These are phyloP conservation scores for Hylaea fasciaria DNA, from an alignment of 2,888 invertebrate genomes.

Conservation along the genomic window DNA sequence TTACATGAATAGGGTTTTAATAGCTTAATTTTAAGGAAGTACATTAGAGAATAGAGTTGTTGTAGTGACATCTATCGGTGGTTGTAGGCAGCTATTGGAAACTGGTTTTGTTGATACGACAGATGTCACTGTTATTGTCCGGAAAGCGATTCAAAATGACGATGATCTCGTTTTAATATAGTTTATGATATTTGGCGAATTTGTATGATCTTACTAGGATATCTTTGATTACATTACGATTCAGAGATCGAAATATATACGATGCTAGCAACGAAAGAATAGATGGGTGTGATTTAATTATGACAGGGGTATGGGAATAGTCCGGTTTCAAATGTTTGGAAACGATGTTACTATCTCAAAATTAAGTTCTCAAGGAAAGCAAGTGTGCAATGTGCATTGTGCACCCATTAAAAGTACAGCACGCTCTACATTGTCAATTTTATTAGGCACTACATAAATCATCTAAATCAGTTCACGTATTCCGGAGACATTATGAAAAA, in stretches of 20 bases:
- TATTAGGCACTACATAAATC: too few relatives aligned
- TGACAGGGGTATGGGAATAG: not conserved
- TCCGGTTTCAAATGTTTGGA: not conserved
- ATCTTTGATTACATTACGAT: too few relatives aligned
- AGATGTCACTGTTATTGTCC: constrained; percentile 30
- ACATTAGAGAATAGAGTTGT: not conserved
- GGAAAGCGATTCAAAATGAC: not conserved
- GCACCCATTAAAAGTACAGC: too few relatives aligned
- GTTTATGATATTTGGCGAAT: too few relatives aligned
- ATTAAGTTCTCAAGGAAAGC: not conserved
- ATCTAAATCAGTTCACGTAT: too few relatives aligned
- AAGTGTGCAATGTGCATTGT: not conserved
- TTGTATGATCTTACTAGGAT: not conserved
- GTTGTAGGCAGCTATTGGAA: constrained; percentile 12
- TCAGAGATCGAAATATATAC: too few relatives aligned
- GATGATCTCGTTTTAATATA: too few relatives aligned
- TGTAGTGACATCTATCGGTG: constrained; percentile 35
- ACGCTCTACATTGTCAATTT: too few relatives aligned
- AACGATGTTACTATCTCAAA: not conserved
- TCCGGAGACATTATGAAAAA: too few relatives aligned
- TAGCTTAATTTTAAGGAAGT: constrained; percentile 18
- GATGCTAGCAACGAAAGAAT: too few relatives aligned
- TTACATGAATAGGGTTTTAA: constrained; percentile 20
- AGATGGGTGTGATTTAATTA: not conserved
- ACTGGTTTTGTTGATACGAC: not conserved